Base-by-base conservation (phyloP, 2,888 invertebrate species). In the Tiphia femorata region DNA sequence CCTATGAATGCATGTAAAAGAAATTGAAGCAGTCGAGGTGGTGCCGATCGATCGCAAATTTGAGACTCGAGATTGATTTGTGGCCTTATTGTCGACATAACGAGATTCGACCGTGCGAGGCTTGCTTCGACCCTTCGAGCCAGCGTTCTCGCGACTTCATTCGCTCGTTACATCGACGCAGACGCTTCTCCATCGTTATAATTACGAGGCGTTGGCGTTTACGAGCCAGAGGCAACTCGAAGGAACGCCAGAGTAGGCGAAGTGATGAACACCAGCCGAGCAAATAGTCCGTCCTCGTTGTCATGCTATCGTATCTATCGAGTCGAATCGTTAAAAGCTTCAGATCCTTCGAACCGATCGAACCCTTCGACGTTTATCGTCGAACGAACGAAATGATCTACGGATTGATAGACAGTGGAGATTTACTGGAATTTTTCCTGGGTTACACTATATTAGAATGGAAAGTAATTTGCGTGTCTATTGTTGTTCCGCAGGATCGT, bases 161-260 rank as follows among this genome's bases (percentile, higher is more conserved):
- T 35, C 42, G 57, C 61, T 73, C 62, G 72, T 74, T 73, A 72
- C 59, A 38, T 63, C 58, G 46, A 27, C 47, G 52, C 35, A 54
- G 63, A 64, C 56, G 61, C 62, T 54, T 68, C 74, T 80, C n/a
- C n/a, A n/a, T n/a, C 78, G 76, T 80, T 80, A 80, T 80, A 80
- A 80, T 80, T 79, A 81, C 75, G 75, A 76, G 76, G 78, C 75
- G 78, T 80, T 79, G 79, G 76, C 79, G 73, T 81, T 79, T 80
- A 80, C 79, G 80, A 78, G 67, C 77, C 29, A 30, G n/a, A n/a
- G n/a, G n/a, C n/a, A n/a, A n/a, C n/a, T n/a, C n/a, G n/a, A 37
- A 40, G 46, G 51, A 58, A 46, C 62, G 25, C 5, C 8, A 8
- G 8, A 25, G 25, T 6, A 8, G 25, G 8, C 25, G 25, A 25